These are phyloP conservation scores for Luperina nickerlii DNA, from an alignment of 2,888 invertebrate genomes.

Conservation along the genomic window DNA sequence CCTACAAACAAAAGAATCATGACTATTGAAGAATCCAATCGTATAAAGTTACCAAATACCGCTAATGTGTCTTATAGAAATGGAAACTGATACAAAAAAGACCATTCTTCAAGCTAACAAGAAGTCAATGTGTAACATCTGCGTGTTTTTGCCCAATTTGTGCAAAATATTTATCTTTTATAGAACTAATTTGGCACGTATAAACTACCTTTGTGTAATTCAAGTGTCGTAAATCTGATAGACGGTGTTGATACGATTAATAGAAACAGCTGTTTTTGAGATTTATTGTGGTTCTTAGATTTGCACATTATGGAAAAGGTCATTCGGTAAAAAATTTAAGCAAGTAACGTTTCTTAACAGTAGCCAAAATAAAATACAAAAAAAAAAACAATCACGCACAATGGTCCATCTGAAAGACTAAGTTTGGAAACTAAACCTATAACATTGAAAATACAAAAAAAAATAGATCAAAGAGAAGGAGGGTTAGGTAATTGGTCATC, in stretches of 20 bases:
- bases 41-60: neutral
- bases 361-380: neutral
- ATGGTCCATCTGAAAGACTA: too few relatives aligned
- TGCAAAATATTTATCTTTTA: conserved; percentile 71
- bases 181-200: conserved; percentile 69
- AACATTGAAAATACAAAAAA: neutral
- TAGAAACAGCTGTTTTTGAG: conserved; percentile 59
- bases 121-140: conserved; percentile 54
- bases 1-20: neutral
- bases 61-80: conserved; percentile 42
- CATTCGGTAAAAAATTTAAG: neutral
- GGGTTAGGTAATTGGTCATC: too few relatives aligned
- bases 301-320: neutral
- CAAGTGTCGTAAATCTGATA: conserved; percentile 46
- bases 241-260: conserved; percentile 59
- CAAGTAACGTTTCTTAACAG: neutral
- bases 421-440: too few relatives aligned
- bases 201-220: conserved; percentile 41
- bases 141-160: conserved; percentile 65
- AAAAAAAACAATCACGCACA: too few relatives aligned
- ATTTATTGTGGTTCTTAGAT: conserved; percentile 13
- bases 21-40: neutral
- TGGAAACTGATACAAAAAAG: conserved; percentile 36
- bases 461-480: neutral
- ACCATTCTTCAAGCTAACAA: conserved; percentile 18